Evolutionary conservation across 2,888 invertebrate species (phyloP).

Genomic region (Venusia cambrica): DNA sequence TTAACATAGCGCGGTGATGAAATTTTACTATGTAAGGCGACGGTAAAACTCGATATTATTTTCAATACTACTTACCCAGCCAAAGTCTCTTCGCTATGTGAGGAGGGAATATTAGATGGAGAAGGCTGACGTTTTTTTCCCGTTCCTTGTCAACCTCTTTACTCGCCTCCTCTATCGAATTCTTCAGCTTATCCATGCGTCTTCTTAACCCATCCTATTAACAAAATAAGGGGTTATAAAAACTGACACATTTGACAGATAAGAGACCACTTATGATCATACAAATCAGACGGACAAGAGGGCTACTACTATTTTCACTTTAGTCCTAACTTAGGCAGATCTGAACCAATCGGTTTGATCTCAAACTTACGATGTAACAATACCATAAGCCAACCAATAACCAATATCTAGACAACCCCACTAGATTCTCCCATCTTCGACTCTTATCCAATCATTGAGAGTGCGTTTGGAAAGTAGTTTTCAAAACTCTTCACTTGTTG

Average conservation of each 20-base stretch:
- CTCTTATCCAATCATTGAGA: slow-evolving; percentile 1
- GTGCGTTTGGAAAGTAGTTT: slow-evolving; percentile 9
- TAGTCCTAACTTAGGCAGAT: too few species aligned
- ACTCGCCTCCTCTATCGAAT: slow-evolving; percentile 95
- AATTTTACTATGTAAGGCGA: too few species aligned
- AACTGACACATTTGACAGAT: too few species aligned
- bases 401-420: background rate
- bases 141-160: slow-evolving; percentile 95
- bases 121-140: slow-evolving; percentile 95
- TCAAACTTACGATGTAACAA: too few species aligned
- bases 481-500: slow-evolving; percentile 10
- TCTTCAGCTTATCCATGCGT: slow-evolving; percentile 96
- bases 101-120: slow-evolving; percentile 96
- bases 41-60: slow-evolving; percentile 2
- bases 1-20: too few species aligned
- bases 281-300: too few species aligned
- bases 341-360: too few species aligned
- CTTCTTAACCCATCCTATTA: slow-evolving; percentile 90
- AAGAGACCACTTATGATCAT: too few species aligned
- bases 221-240: background rate
- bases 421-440: background rate
- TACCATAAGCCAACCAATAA: too few species aligned
- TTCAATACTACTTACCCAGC: slow-evolving; percentile 85
- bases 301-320: too few species aligned
- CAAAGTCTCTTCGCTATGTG: slow-evolving; percentile 96